Base-by-base conservation (phyloP, 2,797 vertebrate genomes). In the Loris lydekkerianus region DNA sequence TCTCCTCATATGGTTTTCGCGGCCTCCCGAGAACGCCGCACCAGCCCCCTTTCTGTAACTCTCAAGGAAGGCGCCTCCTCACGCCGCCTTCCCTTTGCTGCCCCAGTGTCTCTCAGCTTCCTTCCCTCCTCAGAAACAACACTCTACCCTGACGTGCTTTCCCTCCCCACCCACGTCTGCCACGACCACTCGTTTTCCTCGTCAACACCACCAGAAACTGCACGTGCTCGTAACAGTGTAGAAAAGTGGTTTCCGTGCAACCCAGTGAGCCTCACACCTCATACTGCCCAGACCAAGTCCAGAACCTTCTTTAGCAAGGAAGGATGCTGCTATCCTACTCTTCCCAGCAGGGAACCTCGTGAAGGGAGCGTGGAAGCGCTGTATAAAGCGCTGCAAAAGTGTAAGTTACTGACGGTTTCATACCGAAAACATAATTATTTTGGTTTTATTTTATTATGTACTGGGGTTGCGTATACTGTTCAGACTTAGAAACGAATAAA, bases 371-470 rank as follows among this genome's bases (percentile, higher is more conserved):
- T 25, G 81, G 49, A 82, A 88, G 80, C 34, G 11, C 70, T 49
- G 69, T 93, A 15, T 25, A 49, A 53, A 23, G 73, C n/a, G 43
- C 49, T 65, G 4, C 37, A 49, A 73, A 93, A 89, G 83, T 69
- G 94, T 95, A 94, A 97, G 91, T 80, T 63, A 60, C 13, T 83
- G 96, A 49, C 56, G 21, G 15, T 46, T 34, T 94, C 65, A 6
- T 77, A 15, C 56, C 4, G n/a, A 69, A 85, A 89, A 67, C 40
- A 25, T 6, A 65, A 17, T 86, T 73, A 10, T 65, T 77, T 67
- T 37, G 11, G 73, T 81, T 21, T 81, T 95, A 25, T 20, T 43
- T n/a, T 53, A 53, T 15, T 53, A 14, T 53, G 49, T 75, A 3
- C 6, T 81, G 93, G 49, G 20, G 1, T 58, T 92, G 8, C 29